phyloP scores from a whole-genome alignment of 1,140 invertebrate genomes.

The Trichonephila inaurata region DNA sequence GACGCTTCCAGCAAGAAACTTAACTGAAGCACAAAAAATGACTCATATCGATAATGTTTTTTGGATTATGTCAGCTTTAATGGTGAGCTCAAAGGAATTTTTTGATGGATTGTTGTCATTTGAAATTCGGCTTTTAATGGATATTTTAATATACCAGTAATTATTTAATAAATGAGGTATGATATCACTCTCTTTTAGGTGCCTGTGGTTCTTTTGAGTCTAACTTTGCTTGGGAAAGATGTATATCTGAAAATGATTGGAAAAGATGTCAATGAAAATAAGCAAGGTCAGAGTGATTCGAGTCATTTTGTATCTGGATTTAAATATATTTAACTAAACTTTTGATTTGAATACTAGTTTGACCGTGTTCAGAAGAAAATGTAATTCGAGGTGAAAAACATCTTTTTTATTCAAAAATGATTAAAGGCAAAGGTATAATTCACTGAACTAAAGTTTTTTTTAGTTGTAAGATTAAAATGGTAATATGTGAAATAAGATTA shows the following conservation, averaged over 20 bases:
- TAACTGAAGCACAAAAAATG: slow-evolving; percentile 74
- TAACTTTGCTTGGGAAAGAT: slow-evolving; percentile 70
- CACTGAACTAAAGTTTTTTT: no score
- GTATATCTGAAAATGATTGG: slow-evolving; percentile 67
- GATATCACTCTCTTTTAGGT: slow-evolving; percentile 62
- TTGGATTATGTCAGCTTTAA: slow-evolving; percentile 82
- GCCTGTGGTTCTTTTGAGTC: slow-evolving; percentile 65
- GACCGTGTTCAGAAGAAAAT: no score
- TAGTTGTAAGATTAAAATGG: no score
- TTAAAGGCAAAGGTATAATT: no score
- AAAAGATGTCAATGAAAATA: slow-evolving; percentile 67
- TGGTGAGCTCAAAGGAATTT: slow-evolving; percentile 79
- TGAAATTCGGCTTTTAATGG: not conserved
- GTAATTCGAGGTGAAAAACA: no score
- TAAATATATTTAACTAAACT: no score
- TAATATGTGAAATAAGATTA: no score
- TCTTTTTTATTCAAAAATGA: no score
- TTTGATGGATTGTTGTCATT: not conserved
- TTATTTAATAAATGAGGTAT: not conserved
- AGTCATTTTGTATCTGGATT: no score
- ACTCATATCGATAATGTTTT: slow-evolving; percentile 81
- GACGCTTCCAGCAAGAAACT: slow-evolving; percentile 63
- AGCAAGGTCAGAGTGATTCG: slow-evolving; percentile 64
- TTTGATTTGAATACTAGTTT: no score
- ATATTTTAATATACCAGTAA: no score